Conservation (phyloP, 2,888 invertebrate genomes). For the Callinectes sapidus region DNA sequence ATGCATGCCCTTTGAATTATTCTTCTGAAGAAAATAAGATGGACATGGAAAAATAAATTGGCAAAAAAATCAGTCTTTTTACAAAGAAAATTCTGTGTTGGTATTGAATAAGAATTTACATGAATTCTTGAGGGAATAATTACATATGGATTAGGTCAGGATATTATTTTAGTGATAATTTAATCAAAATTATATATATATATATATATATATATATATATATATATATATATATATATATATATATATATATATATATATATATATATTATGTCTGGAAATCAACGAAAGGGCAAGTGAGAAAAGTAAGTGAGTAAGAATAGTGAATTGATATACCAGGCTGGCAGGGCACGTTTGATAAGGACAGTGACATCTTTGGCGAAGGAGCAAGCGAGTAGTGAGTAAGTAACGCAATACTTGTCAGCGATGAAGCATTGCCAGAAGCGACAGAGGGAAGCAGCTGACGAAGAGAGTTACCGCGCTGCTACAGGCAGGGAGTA, state of each 20-base stretch:
- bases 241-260: slow-evolving; percentile 41
- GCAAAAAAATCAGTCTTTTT: not conserved
- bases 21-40: not conserved
- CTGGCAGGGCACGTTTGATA: not conserved
- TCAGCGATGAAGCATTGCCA: not conserved
- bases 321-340: not conserved
- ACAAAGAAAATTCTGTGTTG: not conserved
- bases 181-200: not conserved
- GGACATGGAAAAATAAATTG: not conserved
- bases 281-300: not conserved
- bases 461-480: not conserved
- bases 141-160: not conserved
- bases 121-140: no score
- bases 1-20: not conserved
- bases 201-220: slow-evolving; percentile 41
- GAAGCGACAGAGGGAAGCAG: not conserved
- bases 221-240: slow-evolving; percentile 41
- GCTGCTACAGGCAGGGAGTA: not conserved
- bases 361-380: not conserved
- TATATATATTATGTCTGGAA: not conserved
- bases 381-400: not conserved
- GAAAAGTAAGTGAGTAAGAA: not conserved
- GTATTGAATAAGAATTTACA: no score
- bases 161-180: not conserved
- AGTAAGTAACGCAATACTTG: not conserved